phyloP scores from a whole-genome alignment of 2,888 invertebrate genomes.

The Cantharis flavilabris region DNA sequence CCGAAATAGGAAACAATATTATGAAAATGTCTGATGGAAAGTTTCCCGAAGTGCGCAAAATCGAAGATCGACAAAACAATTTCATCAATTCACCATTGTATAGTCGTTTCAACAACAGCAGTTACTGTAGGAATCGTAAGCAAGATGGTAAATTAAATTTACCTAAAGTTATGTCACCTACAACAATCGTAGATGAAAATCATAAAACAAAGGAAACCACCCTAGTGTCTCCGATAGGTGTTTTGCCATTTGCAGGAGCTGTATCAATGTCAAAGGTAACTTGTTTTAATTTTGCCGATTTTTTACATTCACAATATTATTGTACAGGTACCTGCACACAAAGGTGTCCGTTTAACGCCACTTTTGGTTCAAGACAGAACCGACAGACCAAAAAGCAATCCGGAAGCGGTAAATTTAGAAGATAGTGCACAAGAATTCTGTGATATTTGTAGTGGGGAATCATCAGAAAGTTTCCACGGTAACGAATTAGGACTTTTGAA shows the following conservation, averaged over 20 bases:
- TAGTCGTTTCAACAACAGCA: slow-evolving; percentile 30
- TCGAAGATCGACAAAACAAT: slow-evolving; percentile 27
- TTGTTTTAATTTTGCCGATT: background rate
- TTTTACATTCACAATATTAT: background rate
- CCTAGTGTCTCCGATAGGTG: slow-evolving; percentile 37
- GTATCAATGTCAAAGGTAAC: slow-evolving; percentile 39
- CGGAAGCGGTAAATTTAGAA: slow-evolving; percentile 51
- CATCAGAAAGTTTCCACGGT: slow-evolving; percentile 15
- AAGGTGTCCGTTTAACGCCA: slow-evolving; percentile 47
- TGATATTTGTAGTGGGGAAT: slow-evolving; percentile 25
- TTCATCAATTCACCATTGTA: slow-evolving; percentile 35
- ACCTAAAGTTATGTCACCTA: slow-evolving; percentile 37
- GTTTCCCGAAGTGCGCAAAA: background rate
- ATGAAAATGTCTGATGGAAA: slow-evolving; percentile 20
- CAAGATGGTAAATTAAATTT: slow-evolving; percentile 21
- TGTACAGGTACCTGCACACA: slow-evolving; percentile 30
- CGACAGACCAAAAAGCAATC: slow-evolving; percentile 52
- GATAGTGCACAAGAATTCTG: slow-evolving; percentile 50
- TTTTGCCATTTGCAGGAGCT: slow-evolving; percentile 41
- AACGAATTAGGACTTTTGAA: slow-evolving; percentile 46
- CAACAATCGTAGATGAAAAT: slow-evolving; percentile 44
- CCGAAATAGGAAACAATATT: slow-evolving; percentile 4
- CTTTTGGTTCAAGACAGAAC: slow-evolving; percentile 47
- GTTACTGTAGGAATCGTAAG: slow-evolving; percentile 9
- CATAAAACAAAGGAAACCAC: slow-evolving; percentile 35